Evolutionary conservation across 2,888 invertebrate species (phyloP), one percentile per base, ranked within the genome.

Genomic region (Agrilus mali): DNA sequence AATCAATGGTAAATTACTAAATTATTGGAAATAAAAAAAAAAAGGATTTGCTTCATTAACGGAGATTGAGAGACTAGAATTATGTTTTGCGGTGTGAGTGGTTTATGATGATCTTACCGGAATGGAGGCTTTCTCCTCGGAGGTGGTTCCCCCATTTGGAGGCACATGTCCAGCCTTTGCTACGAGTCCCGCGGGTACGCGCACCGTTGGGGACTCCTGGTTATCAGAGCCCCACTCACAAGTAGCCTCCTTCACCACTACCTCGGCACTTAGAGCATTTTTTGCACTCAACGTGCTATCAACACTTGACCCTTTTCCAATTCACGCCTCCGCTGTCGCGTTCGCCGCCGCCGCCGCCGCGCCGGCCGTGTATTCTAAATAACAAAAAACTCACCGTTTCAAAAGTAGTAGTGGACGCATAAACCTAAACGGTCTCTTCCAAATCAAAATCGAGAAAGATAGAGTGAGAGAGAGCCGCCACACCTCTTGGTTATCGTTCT

Each of bases 101-200:
- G 13, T n/a, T n/a, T n/a, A n/a, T 27, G 34, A 13, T 14, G 14
- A 40, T 44, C 62, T 61, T 60, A 66, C 66, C 65, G 66, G 66
- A 61, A 66, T 62, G 60, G 65, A 65, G 61, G 66, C 66, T 63
- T 66, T 65, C 57, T 66, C 65, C 64, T 66, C 65, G 65, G 64
- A 58, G 65, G 65, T 57, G 65, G 65, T 65, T 61, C 65, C 66
- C 65, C 66, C 64, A 60, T 65, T 64, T 56, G 65, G 63, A 59
- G 66, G 66, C 64, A 67, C 66, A 65, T 67, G 66, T 60, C 65
- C 66, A 59, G 66, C 65, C 58, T 65, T 66, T 58, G 66, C 62
- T 53, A 66, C 60, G 50, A 65, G 65, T 60, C 65, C 65, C 61
- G 64, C 66, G 62, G 66, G 66, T 57, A 67, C 66, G 59, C 66